Conservation (phyloP, 2,797 vertebrate genomes). For the Sciaenops ocellatus region DNA sequence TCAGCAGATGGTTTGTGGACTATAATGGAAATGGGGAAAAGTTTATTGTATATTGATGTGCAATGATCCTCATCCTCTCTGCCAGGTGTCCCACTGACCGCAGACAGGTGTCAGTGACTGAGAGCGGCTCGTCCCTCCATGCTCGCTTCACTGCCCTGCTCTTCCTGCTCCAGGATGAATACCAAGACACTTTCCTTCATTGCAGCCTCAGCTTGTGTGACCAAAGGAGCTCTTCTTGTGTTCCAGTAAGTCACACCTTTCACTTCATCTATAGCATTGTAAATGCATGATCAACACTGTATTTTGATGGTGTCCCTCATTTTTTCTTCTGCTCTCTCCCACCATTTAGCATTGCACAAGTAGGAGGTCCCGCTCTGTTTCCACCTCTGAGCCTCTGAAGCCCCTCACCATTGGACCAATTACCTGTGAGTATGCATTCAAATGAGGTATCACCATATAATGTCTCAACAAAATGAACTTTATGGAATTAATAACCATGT, state of each 20-base stretch:
- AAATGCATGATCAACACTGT: neutral
- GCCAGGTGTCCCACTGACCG: constrained; percentile 79
- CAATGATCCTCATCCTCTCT: neutral
- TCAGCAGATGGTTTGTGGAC: constrained; percentile 4
- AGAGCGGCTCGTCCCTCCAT: constrained; percentile 79
- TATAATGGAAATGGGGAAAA: neutral
- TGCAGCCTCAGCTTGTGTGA: constrained; percentile 84
- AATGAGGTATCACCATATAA: neutral
- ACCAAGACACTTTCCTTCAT: constrained; percentile 77
- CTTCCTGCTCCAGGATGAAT: constrained; percentile 68
- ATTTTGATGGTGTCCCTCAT: neutral
- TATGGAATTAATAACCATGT: neutral
- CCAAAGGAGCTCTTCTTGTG: constrained; percentile 53
- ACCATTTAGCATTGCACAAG: constrained; percentile 49
- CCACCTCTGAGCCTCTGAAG: constrained; percentile 30
- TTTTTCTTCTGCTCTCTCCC: neutral
- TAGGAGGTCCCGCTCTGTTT: constrained; percentile 48
- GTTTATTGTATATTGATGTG: neutral
- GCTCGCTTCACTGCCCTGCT: constrained; percentile 83
- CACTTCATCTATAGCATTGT: neutral
- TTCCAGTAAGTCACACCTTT: constrained; percentile 71
- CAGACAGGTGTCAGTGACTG: constrained; percentile 68
- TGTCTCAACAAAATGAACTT: neutral
- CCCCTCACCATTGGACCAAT: constrained; percentile 68
- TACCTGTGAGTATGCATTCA: constrained; percentile 52